Conservation (phyloP, 2,888 invertebrate genomes). For the Melangyna quadrimaculata region DNA sequence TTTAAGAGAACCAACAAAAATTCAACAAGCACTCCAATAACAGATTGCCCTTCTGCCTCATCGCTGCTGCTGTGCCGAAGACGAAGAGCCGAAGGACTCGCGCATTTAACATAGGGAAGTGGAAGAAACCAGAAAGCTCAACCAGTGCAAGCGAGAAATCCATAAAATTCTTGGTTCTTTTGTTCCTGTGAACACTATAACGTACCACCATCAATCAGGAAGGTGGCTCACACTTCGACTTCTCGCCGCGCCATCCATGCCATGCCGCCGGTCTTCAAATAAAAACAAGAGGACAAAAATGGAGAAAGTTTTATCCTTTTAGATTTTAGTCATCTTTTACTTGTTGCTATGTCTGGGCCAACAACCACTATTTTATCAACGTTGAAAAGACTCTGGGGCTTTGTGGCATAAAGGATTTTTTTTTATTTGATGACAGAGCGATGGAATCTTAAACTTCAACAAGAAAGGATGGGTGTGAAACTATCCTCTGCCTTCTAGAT, state of each 20-base stretch:
- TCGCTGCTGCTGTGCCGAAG: too few species aligned
- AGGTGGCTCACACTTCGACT: background rate
- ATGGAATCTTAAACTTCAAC: constrained; percentile 16
- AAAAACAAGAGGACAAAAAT: background rate
- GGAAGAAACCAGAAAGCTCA: background rate
- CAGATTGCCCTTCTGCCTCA: constrained; percentile 14
- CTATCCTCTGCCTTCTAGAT: constrained; percentile 43
- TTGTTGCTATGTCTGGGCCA: constrained; percentile 63
- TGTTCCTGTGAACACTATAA: background rate
- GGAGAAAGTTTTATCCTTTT: constrained; percentile 36
- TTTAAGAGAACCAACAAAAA: constrained; percentile 38
- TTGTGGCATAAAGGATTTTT: background rate
- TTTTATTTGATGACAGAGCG: background rate
- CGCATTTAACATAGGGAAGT: background rate
- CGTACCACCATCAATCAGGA: constrained; percentile 39
- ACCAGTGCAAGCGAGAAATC: constrained; percentile 27
- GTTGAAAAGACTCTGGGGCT: background rate
- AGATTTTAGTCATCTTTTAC: constrained; percentile 59
- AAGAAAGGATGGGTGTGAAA: constrained; percentile 36
- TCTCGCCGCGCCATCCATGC: too few species aligned
- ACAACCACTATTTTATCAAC: background rate
- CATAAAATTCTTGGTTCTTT: constrained; percentile 12
- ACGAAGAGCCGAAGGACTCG: constrained; percentile 1
- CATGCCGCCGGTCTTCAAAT: constrained; percentile 5
- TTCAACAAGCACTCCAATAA: background rate